Evolutionary conservation across 1,140 invertebrate species (phyloP), one percentile per base, ranked within the genome.

Genomic region (Drosophila suzukii): DNA sequence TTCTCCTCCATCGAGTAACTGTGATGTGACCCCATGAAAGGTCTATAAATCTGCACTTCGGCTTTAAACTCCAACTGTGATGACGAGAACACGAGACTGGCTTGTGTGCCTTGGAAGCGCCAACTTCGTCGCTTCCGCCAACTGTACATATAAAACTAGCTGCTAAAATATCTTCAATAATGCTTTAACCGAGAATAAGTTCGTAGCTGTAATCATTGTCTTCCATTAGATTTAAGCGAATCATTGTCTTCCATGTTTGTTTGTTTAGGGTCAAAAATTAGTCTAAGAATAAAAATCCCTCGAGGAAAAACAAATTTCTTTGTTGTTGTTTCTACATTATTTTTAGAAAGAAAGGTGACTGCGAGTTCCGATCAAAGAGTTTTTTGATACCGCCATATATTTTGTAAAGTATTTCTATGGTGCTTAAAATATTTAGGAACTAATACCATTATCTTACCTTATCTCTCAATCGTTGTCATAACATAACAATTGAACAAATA

Each of bases 161-260:
- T 53, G 24, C 47, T 65, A 58, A 43, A 41, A 75, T 10, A 38
- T 55, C 47, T 55, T 56, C 20, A 62, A 68, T 65, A 58, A 57
- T 71, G 63, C 50, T 63, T 56, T 81, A 70, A 75, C 8, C 34
- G 47, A 38, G 27, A 4, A 17, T 46, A 20, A 46, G 43, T 20
- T n/a, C 43, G 5, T 71, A 84, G 50, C 39, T 41, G 7, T 65
- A 72, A 89, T 89, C 80, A 89, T 75, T 89, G 85, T 89, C 84
- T 89, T 89, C 80, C 85, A 89, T 60, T 67, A 85, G 81, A 38
- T 2, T 38, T 81, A 85, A 70, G 47, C 36, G 15, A 68, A 71
- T 41, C 66, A 76, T 68, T 85, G 82, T 86, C 81, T 84, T 89
- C 81, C 71, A 78, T 75, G 77, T 75, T 89, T 78, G 62, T 75